A percentile compares a stretch with the other conserved stretches of the same genome.
Conservation (phyloP, 2,797 vertebrate species). For the Hozukius guyotensis region DNA sequence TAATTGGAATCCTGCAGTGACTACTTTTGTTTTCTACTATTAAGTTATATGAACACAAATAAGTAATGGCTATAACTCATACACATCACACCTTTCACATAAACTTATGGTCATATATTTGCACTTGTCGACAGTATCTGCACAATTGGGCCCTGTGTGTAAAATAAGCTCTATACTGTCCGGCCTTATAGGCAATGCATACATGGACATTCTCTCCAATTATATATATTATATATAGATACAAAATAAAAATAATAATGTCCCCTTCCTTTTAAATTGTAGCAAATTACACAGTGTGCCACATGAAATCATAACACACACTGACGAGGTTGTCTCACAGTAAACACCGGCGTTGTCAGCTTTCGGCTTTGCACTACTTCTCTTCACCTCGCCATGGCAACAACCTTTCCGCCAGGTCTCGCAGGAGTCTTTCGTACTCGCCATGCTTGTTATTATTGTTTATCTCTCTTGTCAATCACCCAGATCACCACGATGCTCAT, state of each 20-base stretch:
- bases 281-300: background rate
- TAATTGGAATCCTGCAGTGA: background rate
- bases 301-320: conserved; percentile 11
- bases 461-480: conserved; percentile 87
- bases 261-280: conserved; percentile 4
- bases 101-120: background rate
- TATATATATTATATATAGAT: background rate
- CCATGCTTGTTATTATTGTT: conserved; percentile 86
- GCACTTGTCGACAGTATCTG: background rate
- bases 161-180: background rate
- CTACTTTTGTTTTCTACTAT: background rate
- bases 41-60: background rate
- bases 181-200: background rate
- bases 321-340: conserved; percentile 18
- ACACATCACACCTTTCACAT: background rate
- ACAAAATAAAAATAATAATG: background rate
- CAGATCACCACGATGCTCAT: conserved; percentile 72
- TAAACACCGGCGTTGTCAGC: conserved; percentile 35
- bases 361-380: conserved; percentile 47
- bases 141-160: background rate
- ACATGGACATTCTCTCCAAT: background rate
- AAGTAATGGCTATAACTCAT: background rate
- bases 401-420: conserved; percentile 73
- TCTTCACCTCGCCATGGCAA: conserved; percentile 68
- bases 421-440: conserved; percentile 65